Evolutionary conservation across 37 sponge, comb jelly and placozoan genomes (phyloP), one percentile per base, ranked within the genome.

Genomic region (Lycopodina hypogea): DNA sequence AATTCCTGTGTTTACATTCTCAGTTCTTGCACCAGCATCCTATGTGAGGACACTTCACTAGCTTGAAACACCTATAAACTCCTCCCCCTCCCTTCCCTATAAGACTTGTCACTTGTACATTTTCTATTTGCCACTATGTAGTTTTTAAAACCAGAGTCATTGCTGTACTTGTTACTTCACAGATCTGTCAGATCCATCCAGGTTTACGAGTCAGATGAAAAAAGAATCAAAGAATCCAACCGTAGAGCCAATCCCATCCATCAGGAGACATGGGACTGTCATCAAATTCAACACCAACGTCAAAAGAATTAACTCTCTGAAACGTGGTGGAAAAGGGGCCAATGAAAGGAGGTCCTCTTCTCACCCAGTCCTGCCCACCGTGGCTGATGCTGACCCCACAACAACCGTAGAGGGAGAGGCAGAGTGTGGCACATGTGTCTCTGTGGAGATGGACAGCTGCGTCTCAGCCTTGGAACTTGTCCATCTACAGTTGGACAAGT

Each of bases 11-110:
- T 84, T 15, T 58, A 77, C 52, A 77, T 52, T 56, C 72, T 84
- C 18, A 50, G 35, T 33, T 55, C 68, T n/a, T 41, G 68, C 37
- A 77, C 77, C 28, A 84, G 78, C 85, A 84, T 84, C n/a, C 71
- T 84, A 4, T 77, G 85, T 84, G 61, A 56, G 85, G 30, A 35
- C 33, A n/a, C n/a, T n/a, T n/a, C n/a, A n/a, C n/a, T 18, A 3
- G 29, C 11, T 55, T n/a, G n/a, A n/a, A n/a, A n/a, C n/a, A n/a
- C n/a, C n/a, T 23, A 3, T 7, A 48, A 1, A 21, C 41, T 52
- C 50, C 28, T 2, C 28, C 4, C 3, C 11, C 24, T 29, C 3
- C 62, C 3, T 29, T 29, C 29, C 62, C 11, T 2, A 6, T 8
- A 24, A 30, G 28, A 4, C 29, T 29, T 29, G 3, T 4, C 62